Conservation (phyloP, 2,888 invertebrate genomes). For the Sminthurinus aureus region DNA sequence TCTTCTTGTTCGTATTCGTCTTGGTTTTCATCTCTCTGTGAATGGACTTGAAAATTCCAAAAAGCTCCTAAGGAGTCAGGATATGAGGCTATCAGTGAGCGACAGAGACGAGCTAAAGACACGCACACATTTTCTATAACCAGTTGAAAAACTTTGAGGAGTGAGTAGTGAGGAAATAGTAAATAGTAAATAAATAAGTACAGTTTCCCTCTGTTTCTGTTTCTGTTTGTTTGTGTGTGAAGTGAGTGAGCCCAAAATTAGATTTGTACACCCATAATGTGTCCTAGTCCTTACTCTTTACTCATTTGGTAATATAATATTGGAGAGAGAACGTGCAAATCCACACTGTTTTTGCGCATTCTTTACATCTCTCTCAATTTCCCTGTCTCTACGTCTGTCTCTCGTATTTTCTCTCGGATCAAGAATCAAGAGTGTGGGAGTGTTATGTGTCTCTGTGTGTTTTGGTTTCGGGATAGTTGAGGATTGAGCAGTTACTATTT, state of each 20-base stretch:
- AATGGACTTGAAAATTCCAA: conserved; percentile 11
- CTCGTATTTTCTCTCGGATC: background rate
- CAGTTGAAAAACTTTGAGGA: background rate
- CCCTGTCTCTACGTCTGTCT: background rate
- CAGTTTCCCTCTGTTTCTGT: background rate
- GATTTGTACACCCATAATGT: background rate
- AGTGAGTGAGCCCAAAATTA: conserved; percentile 26
- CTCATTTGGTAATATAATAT: conserved; percentile 3
- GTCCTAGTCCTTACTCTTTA: conserved; percentile 7
- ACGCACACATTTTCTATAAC: background rate
- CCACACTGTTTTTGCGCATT: conserved; percentile 22
- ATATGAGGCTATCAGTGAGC: background rate
- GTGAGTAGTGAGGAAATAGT: background rate
- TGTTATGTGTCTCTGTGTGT: background rate
- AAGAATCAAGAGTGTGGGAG: background rate
- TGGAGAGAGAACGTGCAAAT: conserved; percentile 17
- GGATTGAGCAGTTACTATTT: background rate
- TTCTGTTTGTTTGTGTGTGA: background rate
- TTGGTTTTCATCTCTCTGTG: background rate
- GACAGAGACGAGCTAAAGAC: conserved; percentile 4
- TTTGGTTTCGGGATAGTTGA: background rate
- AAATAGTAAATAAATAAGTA: background rate
- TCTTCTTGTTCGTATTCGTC: background rate
- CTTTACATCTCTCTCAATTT: background rate
- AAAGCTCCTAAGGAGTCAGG: background rate